phyloP scores from a whole-genome alignment of 2,888 invertebrate genomes.

The Entomobrya proxima region DNA sequence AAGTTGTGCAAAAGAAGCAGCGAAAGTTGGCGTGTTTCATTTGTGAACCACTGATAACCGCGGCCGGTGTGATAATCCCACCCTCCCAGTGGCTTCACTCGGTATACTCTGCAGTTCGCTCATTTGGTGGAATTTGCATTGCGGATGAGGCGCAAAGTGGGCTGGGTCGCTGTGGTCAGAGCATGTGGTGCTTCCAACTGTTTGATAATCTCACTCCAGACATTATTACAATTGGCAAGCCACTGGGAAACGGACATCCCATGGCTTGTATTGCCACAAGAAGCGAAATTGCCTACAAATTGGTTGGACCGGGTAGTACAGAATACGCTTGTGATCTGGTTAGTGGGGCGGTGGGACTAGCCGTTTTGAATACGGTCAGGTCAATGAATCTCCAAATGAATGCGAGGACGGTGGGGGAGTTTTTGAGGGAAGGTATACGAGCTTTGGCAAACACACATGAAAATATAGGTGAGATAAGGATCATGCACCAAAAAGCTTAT shows the following conservation, averaged over 20 bases:
- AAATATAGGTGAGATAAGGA: conserved; percentile 77
- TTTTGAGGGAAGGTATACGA: conserved; percentile 78
- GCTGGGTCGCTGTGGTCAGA: conserved; percentile 80
- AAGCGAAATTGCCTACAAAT: conserved; percentile 79
- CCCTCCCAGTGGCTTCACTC: conserved; percentile 75
- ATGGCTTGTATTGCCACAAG: conserved; percentile 81
- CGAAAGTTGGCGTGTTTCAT: conserved; percentile 75
- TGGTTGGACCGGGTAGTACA: conserved; percentile 74
- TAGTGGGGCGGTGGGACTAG: conserved; percentile 80
- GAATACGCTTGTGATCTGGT: conserved; percentile 80
- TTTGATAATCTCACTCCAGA: conserved; percentile 80
- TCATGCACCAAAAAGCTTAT: neutral
- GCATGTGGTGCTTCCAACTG: conserved; percentile 81
- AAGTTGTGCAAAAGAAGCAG: conserved; percentile 71
- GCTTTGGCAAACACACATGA: conserved; percentile 76
- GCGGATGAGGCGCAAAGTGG: conserved; percentile 82
- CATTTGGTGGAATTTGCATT: conserved; percentile 80
- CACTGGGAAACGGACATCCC: conserved; percentile 82
- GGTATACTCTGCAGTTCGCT: conserved; percentile 77
- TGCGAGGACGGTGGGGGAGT: conserved; percentile 79
- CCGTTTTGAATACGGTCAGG: conserved; percentile 80
- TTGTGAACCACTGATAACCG: conserved; percentile 76
- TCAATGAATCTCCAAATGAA: conserved; percentile 78
- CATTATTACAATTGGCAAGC: conserved; percentile 78
- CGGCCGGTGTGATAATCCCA: conserved; percentile 76